Percentiles rank a stretch among this genome's conserved stretches.
These are phyloP conservation scores for Felis chaus DNA, from an alignment of 2,113 vertebrate species.

Conservation along the genomic window DNA sequence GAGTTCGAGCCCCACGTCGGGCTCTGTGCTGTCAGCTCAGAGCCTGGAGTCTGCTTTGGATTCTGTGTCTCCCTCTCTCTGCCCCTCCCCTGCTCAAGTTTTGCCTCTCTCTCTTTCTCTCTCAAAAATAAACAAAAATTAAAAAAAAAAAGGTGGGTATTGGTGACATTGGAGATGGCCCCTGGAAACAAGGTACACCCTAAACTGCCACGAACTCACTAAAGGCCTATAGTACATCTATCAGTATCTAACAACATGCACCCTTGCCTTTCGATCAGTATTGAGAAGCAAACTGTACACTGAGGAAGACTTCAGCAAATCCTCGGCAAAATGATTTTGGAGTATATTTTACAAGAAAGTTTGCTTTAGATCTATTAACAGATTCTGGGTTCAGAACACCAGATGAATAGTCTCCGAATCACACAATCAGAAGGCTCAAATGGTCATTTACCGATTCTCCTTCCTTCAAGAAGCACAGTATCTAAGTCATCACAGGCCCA, in stretches of 20 bases:
- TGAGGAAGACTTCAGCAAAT: background rate
- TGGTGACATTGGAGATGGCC: background rate
- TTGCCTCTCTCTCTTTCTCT: too few species aligned
- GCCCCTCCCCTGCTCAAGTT: too few species aligned
- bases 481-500: background rate
- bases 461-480: background rate
- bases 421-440: background rate
- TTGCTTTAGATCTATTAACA: background rate
- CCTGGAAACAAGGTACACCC: background rate
- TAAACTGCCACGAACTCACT: background rate
- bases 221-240: background rate
- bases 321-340: background rate
- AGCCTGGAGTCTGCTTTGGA: too few species aligned
- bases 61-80: too few species aligned
- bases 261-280: background rate
- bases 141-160: background rate
- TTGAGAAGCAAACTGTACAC: background rate
- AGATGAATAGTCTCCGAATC: slow-evolving; percentile 14
- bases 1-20: too few species aligned
- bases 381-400: background rate
- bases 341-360: background rate
- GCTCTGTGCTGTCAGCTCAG: too few species aligned
- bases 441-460: background rate
- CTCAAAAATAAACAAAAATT: too few species aligned
- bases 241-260: background rate